Base-by-base conservation (phyloP, 2,797 vertebrate genomes). In the Xenops minutus region DNA sequence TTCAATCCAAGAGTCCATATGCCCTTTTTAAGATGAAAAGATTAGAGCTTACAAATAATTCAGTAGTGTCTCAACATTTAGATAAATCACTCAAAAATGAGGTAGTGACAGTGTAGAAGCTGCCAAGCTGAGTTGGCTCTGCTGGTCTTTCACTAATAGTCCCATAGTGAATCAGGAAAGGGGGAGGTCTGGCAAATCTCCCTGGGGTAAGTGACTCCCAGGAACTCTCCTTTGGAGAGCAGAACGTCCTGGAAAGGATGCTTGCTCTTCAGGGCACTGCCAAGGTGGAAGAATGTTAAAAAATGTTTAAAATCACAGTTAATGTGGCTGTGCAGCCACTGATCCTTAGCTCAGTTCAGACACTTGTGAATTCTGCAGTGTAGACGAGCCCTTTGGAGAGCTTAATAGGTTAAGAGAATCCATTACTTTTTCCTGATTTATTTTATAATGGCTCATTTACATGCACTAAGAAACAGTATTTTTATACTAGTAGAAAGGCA, bases 401-500 rank as follows among this genome's bases (percentile, higher is more conserved):
- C 68, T 87, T 76, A 89, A 90, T 51, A 63, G 1, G n/a, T 89
- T 95, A 89, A 82, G 63, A 89, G 93, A 89, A 95, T 77, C 90
- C 77, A 94, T 95, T 94, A 94, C 86, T 85, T 96, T 92, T 91
- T 92, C 24, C 84, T 90, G 92, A 94, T 96, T 91, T 97, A 93
- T 96, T 95, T 94, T 88, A 91, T 91, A 94, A 95, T 91, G 93
- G 87, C 91, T 95, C 95, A 96, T 96, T 95, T 95, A 91, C 81
- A 92, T 89, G 89, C 78, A 80, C 89, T 88, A 89, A 92, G 91
- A 85, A 93, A 88, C 0, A 32, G 78, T 88, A 92, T 89, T 95
- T 94, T 93, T 96, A 91, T 89, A 92, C 75, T 14, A 75, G 64
- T 61, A 89, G 87, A 85, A 92, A 94, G 85, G 64, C 86, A 93